Conservation (phyloP, 2,797 vertebrate species). For the Sparus aurata region DNA sequence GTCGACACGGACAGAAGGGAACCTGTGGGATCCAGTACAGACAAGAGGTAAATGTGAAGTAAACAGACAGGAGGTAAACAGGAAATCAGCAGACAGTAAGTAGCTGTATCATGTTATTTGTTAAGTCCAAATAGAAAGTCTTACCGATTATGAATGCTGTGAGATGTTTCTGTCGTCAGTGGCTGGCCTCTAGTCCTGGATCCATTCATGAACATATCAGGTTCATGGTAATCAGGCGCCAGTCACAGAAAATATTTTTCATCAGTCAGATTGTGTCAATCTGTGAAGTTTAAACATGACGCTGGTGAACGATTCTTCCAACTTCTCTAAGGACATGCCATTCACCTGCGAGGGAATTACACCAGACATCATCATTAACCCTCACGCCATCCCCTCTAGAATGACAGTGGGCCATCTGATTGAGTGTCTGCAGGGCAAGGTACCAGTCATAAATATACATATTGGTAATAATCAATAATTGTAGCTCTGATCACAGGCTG, state of each 20-base stretch:
- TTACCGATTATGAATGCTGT: too few species aligned
- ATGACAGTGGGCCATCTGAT: conserved; percentile 99
- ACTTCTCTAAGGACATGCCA: conserved; percentile 92
- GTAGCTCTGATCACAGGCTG: not conserved
- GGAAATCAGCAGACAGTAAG: not conserved
- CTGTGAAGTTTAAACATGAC: not conserved
- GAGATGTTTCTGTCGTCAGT: not conserved
- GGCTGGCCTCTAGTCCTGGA: not conserved
- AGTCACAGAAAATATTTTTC: too few species aligned
- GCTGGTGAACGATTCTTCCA: not conserved
- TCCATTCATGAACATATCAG: not conserved
- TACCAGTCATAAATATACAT: conserved; percentile 59
- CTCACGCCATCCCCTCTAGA: conserved; percentile 98
- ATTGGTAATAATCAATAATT: too few species aligned
- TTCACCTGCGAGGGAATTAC: conserved; percentile 99
- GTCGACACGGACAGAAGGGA: conserved; percentile 98
- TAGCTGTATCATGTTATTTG: not conserved
- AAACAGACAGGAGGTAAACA: not conserved
- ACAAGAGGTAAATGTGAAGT: conserved; percentile 90
- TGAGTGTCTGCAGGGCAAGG: conserved; percentile 99
- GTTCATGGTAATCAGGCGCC: not conserved
- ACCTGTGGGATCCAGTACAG: conserved; percentile 99
- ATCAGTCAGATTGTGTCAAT: not conserved
- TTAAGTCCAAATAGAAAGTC: not conserved
- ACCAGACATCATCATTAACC: conserved; percentile 99